These are phyloP conservation scores for Microtus ochrogaster DNA, from an alignment of 2,113 vertebrate species.

Conservation along the genomic window DNA sequence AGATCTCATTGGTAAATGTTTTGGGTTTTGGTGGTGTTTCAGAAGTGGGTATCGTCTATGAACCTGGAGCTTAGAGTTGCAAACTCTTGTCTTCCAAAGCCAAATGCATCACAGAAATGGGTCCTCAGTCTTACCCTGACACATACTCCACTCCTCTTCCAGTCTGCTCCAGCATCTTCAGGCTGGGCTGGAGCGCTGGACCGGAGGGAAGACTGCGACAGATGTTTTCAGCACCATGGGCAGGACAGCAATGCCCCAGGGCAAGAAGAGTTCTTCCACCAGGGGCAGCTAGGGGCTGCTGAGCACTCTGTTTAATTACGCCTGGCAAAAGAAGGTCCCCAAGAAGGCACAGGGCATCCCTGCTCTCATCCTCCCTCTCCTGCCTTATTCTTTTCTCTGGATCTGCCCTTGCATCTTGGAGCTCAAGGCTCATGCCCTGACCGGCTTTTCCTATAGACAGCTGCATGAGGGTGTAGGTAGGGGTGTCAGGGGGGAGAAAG, in stretches of 20 bases:
- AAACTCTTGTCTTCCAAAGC: conserved; percentile 27
- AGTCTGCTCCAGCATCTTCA: not conserved
- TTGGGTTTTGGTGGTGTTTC: not conserved
- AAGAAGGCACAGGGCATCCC: not conserved
- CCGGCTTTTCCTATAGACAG: conserved; percentile 49
- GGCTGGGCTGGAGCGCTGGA: not conserved
- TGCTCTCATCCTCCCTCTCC: not conserved
- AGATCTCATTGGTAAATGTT: not conserved
- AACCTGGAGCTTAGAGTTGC: not conserved
- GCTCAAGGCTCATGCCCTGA: conserved; percentile 11
- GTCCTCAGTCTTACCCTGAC: not conserved
- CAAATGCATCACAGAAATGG: conserved; percentile 22
- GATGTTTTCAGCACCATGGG: conserved; percentile 45
- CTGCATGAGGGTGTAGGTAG: conserved; percentile 47
- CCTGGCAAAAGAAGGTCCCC: not conserved
- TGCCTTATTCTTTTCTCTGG: not conserved
- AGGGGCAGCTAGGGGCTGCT: not conserved
- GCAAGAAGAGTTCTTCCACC: not conserved
- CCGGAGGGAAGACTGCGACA: not conserved
- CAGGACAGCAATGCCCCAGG: not conserved
- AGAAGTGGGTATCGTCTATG: not conserved
- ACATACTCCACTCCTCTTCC: not conserved
- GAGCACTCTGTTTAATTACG: not conserved
- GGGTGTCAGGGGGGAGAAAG: conserved; percentile 46
- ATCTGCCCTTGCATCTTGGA: conserved; percentile 24